Evolutionary conservation across 92 coral and sea anemone genomes (phyloP), one percentile per base, ranked within the genome.

Genomic region (Porites divaricata): DNA sequence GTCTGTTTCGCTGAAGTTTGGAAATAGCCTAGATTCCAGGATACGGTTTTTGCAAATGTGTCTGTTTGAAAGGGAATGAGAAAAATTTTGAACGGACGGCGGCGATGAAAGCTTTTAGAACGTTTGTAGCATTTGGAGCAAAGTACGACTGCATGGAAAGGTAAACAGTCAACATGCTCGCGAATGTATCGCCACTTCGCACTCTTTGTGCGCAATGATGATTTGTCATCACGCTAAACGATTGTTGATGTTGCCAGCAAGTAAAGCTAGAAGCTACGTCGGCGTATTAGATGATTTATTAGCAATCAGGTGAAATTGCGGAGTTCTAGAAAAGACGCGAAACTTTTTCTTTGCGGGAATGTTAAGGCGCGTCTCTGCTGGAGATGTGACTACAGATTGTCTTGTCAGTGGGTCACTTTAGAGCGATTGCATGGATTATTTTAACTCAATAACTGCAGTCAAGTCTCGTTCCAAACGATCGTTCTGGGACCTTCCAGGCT

Each of bases 151-250:
- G 24, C 72, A 49, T 59, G 4, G 45, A 35, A 9, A 49, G 8
- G 69, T 72, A 45, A 73, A 82, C 78, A 62, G 10, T 28, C 57
- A 19, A 19, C 82, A 63, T 75, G 65, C 63, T 9, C 22, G 57
- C 45, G 52, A 28, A 21, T 14, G 14, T 17, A 20, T 79, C 75
- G 65, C 21, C 52, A 26, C 65, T 35, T 10, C 1, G 20, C 35
- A 22, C n/a, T 56, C 76, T 54, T 50, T 57, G 25, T 68, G 15
- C 23, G 9, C 62, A 28, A 20, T 69, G 57, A 24, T 68, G 19
- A 15, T 20, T 57, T 80, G 85, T 69, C 85, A 56, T 17, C 77
- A 68, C 85, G 28, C 85, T 80, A 69, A 80, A 80, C 76, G 85
- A 19, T 25, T 80, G 85, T 69, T 80, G 86, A 61, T 63, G 17